phyloP scores from a whole-genome alignment of 2,113 vertebrate genomes.

The Eudyptes chrysolophus region DNA sequence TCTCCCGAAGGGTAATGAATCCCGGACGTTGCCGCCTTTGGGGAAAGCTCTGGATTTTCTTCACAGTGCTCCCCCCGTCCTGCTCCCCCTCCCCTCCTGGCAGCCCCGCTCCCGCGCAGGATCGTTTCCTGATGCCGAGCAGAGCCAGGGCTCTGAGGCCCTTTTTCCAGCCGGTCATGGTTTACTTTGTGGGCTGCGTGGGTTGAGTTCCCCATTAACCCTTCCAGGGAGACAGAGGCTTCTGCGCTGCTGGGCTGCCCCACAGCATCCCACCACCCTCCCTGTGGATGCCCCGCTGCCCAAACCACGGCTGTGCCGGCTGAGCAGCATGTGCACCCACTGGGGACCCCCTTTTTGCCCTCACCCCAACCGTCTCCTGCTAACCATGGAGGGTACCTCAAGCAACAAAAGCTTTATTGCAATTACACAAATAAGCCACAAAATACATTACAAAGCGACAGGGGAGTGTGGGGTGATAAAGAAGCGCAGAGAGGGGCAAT shows the following conservation, averaged over 20 bases:
- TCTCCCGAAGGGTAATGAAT: background rate
- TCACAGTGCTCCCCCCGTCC: background rate
- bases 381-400: background rate
- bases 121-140: constrained; percentile 1
- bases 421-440: background rate
- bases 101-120: background rate
- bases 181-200: background rate
- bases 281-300: accelerated
- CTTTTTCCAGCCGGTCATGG: background rate
- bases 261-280: background rate
- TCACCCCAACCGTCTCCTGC: background rate
- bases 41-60: constrained; percentile 11
- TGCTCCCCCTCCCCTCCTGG: background rate
- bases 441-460: background rate
- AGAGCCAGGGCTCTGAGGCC: constrained; percentile 35
- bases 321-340: background rate
- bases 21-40: accelerated
- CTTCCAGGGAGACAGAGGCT: background rate
- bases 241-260: accelerated
- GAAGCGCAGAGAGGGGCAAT: background rate
- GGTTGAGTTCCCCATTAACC: background rate
- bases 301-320: accelerated
- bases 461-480: background rate
- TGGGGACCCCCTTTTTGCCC: background rate
- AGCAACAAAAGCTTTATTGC: constrained; percentile 51